Conservation (phyloP, 2,113 vertebrate genomes). For the Cebidichthys violaceus region DNA sequence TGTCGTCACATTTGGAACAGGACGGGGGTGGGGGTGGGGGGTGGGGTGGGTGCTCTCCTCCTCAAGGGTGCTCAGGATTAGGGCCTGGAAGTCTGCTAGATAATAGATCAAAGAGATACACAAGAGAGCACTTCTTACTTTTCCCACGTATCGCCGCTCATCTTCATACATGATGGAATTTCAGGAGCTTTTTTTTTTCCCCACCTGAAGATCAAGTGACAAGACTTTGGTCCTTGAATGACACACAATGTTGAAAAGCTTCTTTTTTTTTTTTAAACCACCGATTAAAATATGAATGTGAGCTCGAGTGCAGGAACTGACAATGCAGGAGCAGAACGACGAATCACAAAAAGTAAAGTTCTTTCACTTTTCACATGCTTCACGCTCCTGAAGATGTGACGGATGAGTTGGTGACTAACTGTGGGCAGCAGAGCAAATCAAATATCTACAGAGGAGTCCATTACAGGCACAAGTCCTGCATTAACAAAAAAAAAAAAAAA, state of each 20-base stretch:
- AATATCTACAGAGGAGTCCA: background rate
- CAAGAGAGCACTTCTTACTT: constrained; percentile 65
- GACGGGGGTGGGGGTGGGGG: constrained; percentile 6
- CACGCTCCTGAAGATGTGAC: background rate
- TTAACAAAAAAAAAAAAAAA: too few species aligned
- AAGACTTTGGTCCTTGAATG: constrained; percentile 20
- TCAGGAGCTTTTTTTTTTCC: constrained; percentile 34
- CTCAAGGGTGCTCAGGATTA: constrained; percentile 78
- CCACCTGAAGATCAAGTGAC: constrained; percentile 43
- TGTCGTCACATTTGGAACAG: constrained; percentile 66
- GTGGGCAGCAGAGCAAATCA: background rate
- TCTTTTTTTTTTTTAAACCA: background rate
- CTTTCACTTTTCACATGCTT: background rate
- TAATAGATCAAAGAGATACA: constrained; percentile 84
- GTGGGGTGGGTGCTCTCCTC: constrained; percentile 36
- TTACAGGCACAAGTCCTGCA: background rate
- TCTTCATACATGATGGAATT: constrained; percentile 68
- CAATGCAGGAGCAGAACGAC: background rate
- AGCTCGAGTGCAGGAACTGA: background rate
- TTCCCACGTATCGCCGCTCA: constrained; percentile 66
- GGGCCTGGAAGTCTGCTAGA: constrained; percentile 80
- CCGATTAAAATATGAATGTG: constrained; percentile 19
- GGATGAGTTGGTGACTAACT: too few species aligned
- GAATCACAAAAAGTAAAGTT: background rate
- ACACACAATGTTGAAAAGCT: background rate